Base-by-base conservation (phyloP, 2,113 vertebrate genomes). In the Hippocampus guttulatus region DNA sequence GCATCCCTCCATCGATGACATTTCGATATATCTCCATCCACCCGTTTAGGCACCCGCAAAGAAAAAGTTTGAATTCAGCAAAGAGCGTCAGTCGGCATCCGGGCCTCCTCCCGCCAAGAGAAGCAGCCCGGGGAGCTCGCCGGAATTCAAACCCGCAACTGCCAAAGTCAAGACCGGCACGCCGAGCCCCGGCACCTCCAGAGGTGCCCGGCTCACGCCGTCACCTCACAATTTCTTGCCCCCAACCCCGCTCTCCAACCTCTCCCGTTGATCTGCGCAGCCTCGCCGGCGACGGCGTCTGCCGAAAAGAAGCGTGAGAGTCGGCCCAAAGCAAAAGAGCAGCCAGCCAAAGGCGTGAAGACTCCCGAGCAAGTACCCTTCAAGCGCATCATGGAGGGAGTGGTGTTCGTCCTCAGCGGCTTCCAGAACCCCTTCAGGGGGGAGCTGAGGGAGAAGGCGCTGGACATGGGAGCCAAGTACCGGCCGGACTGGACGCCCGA, bases 341-440 rank as follows among this genome's bases (percentile, higher is more conserved):
- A 61, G 52, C 86, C 81, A 68, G 54, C 64, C 43, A 65, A 87
- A 84, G 69, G 6, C 81, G 15, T 47, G 1, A 61, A 70, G 67
- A 74, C 18, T 5, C 52, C 71, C 0, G 80, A 89, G 69, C 82
- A 83, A 2, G 87, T 92, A 16, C 88, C 92, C 2, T 80, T 93
- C 54, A 85, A 88, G 10, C 84, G 38, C 8, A 76, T 95, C 67
- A 80, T 97, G 76, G 91, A 94, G 80, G 95, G 93, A 0, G 93
- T 94, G 7, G 94, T 96, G 82, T 93, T 97, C 64, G 95, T 97
- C 33, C 89, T 97, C 71, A 97, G 95, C 0, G 95, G 95, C 60
- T 96, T 97, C 82, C 95, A 97, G 87, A 96, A 97, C 81, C 95
- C 95, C 1, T 95, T 94, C 81, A 92, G 95, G 74, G 94, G 88